Evolutionary conservation across 2,797 vertebrate genomes (phyloP).

Genomic region (Bradypus variegatus): DNA sequence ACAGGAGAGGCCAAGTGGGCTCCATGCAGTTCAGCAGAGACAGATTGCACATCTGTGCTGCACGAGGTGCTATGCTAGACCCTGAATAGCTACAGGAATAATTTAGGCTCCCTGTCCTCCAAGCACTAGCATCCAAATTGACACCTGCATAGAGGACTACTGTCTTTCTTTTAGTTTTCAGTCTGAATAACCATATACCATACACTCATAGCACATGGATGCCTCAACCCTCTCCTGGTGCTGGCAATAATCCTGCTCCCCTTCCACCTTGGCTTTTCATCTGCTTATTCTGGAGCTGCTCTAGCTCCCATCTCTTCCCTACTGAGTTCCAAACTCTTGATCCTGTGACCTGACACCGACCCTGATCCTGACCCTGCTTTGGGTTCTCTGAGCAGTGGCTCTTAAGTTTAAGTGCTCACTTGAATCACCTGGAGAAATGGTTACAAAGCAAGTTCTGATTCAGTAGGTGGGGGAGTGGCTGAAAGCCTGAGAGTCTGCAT

Average conservation of each 20-base stretch:
- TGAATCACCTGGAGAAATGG: background rate
- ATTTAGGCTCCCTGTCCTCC: too few species aligned
- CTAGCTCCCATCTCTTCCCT: background rate
- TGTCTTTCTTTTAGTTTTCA: background rate
- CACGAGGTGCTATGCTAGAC: background rate
- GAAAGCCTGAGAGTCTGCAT: background rate
- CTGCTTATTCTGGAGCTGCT: background rate
- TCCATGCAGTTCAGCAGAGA: background rate
- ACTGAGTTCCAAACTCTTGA: background rate
- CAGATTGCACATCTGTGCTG: background rate
- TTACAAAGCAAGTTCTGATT: background rate
- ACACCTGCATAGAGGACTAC: background rate
- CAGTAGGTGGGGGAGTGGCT: background rate
- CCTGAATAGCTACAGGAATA: background rate
- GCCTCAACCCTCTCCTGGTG: background rate
- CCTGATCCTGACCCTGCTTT: background rate
- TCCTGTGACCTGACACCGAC: background rate
- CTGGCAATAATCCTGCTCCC: background rate
- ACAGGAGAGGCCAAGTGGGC: background rate
- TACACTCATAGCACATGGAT: background rate
- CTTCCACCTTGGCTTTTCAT: background rate
- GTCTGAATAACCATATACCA: background rate
- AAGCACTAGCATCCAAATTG: background rate
- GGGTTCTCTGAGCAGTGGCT: background rate
- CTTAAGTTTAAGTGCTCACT: background rate